phyloP scores from a whole-genome alignment of 1,140 invertebrate genomes.

The Drosophila asahinai region DNA sequence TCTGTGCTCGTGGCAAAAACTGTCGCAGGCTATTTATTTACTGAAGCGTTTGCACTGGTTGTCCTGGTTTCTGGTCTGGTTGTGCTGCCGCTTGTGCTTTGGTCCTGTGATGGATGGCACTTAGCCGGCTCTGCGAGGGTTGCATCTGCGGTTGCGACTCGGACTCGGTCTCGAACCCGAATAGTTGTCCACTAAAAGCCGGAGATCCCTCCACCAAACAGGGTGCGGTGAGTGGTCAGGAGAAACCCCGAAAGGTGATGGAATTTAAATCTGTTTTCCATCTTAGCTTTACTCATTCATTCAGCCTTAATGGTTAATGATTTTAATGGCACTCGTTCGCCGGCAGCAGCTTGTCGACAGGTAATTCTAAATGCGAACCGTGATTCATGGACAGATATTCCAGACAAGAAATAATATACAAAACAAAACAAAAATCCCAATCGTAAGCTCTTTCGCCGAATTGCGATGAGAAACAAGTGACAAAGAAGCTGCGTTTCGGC shows the following conservation, averaged over 20 bases:
- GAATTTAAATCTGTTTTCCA: constrained; percentile 14
- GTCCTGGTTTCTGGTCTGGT: constrained; percentile 49
- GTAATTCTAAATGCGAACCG: constrained; percentile 45
- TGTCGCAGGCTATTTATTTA: constrained; percentile 71
- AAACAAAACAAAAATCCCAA: constrained; percentile 29
- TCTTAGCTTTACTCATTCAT: constrained; percentile 3
- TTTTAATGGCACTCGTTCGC: constrained; percentile 33
- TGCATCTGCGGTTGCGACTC: constrained; percentile 31
- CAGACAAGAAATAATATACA: constrained; percentile 4
- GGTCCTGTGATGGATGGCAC: constrained; percentile 60
- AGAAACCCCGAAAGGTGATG: constrained; percentile 14
- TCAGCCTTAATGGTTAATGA: constrained; percentile 40
- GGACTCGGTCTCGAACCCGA: neutral
- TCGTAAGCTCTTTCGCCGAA: constrained; percentile 20
- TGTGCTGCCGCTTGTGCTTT: constrained; percentile 36
- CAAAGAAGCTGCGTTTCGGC: constrained; percentile 26
- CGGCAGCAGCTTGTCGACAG: constrained; percentile 18
- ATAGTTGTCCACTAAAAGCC: constrained; percentile 14
- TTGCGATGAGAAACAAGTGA: constrained; percentile 20
- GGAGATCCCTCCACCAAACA: constrained; percentile 15
- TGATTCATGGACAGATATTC: constrained; percentile 26
- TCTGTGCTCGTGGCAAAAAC: constrained; percentile 24
- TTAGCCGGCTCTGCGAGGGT: constrained; percentile 25
- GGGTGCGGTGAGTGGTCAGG: constrained; percentile 17
- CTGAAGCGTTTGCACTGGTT: constrained; percentile 44